Conservation (phyloP, 2,797 vertebrate species). For the Iguana delicatissima region DNA sequence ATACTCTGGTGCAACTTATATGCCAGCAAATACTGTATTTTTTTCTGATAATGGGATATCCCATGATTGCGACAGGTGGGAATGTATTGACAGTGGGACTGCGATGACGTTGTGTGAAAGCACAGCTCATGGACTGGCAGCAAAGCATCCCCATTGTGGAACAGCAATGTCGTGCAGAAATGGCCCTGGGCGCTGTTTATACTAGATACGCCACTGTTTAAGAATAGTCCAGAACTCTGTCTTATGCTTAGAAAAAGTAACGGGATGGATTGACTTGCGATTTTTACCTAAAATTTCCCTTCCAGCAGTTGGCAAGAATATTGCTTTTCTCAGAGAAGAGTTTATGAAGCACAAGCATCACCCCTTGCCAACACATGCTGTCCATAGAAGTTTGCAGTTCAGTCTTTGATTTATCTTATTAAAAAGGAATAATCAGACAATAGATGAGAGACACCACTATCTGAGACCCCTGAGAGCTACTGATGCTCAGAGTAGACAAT, state of each 20-base stretch:
- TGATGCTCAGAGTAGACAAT: background rate
- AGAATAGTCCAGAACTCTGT: too few relatives aligned
- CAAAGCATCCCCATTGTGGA: too few relatives aligned
- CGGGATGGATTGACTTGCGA: background rate
- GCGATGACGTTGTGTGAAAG: too few relatives aligned
- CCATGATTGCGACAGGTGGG: too few relatives aligned
- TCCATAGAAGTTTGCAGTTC: background rate
- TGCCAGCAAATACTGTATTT: too few relatives aligned
- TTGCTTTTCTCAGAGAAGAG: conserved; percentile 2
- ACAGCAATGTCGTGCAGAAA: too few relatives aligned
- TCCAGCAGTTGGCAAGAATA: background rate
- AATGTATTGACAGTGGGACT: too few relatives aligned
- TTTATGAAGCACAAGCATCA: conserved; percentile 17
- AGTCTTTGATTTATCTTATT: background rate
- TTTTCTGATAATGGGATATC: too few relatives aligned
- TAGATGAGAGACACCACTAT: background rate
- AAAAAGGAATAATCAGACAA: background rate
- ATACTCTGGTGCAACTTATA: too few relatives aligned
- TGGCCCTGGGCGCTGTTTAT: too few relatives aligned
- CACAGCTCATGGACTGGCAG: too few relatives aligned
- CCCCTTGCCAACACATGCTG: background rate
- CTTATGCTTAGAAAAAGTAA: background rate
- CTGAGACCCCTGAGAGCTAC: background rate
- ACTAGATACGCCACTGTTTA: too few relatives aligned
- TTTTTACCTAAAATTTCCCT: conserved; percentile 7